Evolutionary conservation across 2,113 vertebrate species (phyloP).

Genomic region (Cottus gobio): DNA sequence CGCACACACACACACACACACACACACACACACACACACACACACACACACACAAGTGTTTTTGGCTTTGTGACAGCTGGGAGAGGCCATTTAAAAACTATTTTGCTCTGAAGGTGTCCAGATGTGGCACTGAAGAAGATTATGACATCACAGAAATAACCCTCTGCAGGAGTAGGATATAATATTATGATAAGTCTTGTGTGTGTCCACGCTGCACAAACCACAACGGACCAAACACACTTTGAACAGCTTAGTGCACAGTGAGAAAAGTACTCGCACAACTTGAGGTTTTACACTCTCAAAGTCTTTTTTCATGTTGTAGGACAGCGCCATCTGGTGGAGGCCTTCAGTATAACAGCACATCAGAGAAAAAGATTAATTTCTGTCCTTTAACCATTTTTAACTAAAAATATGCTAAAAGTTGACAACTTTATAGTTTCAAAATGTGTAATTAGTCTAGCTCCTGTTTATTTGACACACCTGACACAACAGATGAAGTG

Average conservation of each 20-base stretch:
- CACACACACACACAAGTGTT: too few relatives aligned
- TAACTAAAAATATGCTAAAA: neutral
- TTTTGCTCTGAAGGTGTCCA: neutral
- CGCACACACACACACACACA: too few relatives aligned
- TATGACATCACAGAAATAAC: neutral
- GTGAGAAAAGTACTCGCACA: slow-evolving; percentile 23
- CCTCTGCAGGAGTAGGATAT: neutral
- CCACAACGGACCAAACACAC: slow-evolving; percentile 23
- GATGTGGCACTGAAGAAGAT: too few relatives aligned
- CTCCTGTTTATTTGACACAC: neutral
- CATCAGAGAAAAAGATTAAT: neutral
- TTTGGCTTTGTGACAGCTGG: too few relatives aligned
- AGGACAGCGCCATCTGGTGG: slow-evolving; percentile 7
- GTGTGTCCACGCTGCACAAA: neutral
- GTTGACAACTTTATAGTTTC: neutral
- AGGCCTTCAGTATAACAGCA: neutral
- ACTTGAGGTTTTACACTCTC: slow-evolving; percentile 10
- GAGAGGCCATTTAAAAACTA: neutral
- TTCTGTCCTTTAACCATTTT: neutral
- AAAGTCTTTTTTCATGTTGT: neutral
- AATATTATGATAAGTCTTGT: neutral
- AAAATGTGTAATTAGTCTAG: neutral
- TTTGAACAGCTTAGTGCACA: slow-evolving; percentile 29
- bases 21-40: too few relatives aligned
- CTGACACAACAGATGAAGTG: neutral